Base-by-base conservation (phyloP, 2,797 vertebrate species). In the Sciurus carolinensis region DNA sequence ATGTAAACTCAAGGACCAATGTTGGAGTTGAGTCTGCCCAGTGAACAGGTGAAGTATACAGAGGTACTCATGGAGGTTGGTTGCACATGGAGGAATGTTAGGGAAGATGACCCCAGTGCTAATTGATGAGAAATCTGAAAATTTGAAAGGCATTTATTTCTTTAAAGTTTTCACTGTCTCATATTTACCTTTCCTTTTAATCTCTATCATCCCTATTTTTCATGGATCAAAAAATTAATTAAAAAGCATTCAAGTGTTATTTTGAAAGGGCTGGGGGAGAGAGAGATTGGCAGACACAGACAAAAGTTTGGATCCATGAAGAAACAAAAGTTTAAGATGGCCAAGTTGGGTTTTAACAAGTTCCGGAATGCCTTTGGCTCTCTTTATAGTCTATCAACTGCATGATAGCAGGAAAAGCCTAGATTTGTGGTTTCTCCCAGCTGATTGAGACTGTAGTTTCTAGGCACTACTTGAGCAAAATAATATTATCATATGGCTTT, bases 381-480 rank as follows among this genome's bases (percentile, higher is more conserved):
- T 64, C 28, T 88, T 71, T n/a, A 24, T 7, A 52, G 12, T 2
- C 6, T 72, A 7, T 73, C 7, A 67, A 14, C 22, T 17, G 14
- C 4, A 54, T 62, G 12, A 54, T 1, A 26, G 39, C 87, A 76
- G 83, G 91, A 42, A 75, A 3, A 66, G 15, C 7, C 44, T 86
- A n/a, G 2, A 36, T 66, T 86, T 64, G 30, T 2, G 17, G 44
- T 71, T 85, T 91, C 50, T 75, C 75, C 0, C 59, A 47, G 1
- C 13, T 52, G 57, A 72, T 77, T 62, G n/a, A 94, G 9, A 47
- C 28, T 77, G 13, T 75, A 92, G 83, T 67, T 88, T 64, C 71
- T 5, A 80, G 39, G 36, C 2, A 75, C 0, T 64, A 36, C 12
- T 54, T 69, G 39, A 84, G 13, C 9, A 92, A 73, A 77, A 76